Base-by-base conservation (phyloP, 2,888 invertebrate species). In the Parnassius mnemosyne region DNA sequence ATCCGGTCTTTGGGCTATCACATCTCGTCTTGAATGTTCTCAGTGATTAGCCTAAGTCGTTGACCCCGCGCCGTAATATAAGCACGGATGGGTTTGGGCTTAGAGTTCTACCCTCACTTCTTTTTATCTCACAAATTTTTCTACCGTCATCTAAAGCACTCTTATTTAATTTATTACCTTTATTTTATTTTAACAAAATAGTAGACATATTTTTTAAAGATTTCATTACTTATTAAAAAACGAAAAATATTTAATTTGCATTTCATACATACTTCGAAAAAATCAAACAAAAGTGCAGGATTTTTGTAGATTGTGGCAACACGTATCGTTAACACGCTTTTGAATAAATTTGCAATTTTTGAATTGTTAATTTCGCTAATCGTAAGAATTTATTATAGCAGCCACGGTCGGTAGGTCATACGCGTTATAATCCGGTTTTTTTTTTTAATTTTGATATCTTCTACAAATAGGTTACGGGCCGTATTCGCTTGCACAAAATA, bases 361-460 rank as follows among this genome's bases (percentile, higher is more conserved):
- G 57, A 62, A 62, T 62, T 62, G 62, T 62, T 62, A 62, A 62
- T 57, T 53, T 44, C 11, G 13, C 49, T 62, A 57, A 62, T 62
- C 62, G 53, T 49, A 49, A 57, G 61, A 56, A 61, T 61, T 53
- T 46, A 49, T 62, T 63, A 63, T 41, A 50, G 53, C 12, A 3
- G 41, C 34, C 7, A 34, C 34, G 34, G 34, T 7, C 47, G 46
- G 49, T 57, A 34, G 56, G 61, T 43, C 20, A 51, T 13, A 56
- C 46, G 51, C n/a, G 16, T 57, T 49, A n/a, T 51, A n/a, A 50
- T 51, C 5, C 46, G 10, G 49, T 58, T 49, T 52, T 34, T 5
- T 1, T 16, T 57, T 16, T 53, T 54, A n/a, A 58, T 58, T 58
- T 3, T 44, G 41, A 43, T 57, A 53, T 51, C 54, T 63, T n/a